Conservation (phyloP, 2,113 vertebrate species). For the Tychaedon coryphoeus region DNA sequence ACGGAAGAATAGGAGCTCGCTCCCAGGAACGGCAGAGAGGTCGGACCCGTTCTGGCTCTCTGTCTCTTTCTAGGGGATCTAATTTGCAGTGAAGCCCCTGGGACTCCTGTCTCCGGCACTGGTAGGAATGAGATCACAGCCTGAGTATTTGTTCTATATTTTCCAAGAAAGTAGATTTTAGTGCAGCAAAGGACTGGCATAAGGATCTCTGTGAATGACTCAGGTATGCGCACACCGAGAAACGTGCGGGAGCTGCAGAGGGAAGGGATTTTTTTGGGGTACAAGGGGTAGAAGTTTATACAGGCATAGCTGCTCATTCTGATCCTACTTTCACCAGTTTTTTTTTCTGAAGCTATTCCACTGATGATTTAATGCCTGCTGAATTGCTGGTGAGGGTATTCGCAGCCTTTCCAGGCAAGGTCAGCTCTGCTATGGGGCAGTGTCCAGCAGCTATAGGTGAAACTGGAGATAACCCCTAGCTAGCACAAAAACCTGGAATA, state of each 20-base stretch:
- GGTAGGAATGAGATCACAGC: constrained; percentile 49
- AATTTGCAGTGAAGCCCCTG: constrained; percentile 47
- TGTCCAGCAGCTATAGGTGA: neutral
- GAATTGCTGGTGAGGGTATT: neutral
- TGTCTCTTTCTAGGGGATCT: constrained; percentile 42
- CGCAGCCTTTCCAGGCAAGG: neutral
- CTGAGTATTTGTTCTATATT: neutral
- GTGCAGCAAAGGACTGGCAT: neutral
- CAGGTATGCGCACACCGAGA: neutral
- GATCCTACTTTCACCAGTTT: neutral
- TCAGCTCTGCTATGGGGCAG: neutral
- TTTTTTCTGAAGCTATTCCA: neutral
- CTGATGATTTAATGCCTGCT: neutral
- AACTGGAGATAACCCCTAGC: neutral
- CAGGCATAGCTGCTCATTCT: neutral
- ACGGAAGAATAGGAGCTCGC: neutral
- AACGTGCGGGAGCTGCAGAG: neutral
- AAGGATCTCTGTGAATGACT: neutral
- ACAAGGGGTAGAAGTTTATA: neutral
- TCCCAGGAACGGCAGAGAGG: constrained; percentile 31
- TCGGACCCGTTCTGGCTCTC: neutral
- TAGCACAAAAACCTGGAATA: neutral
- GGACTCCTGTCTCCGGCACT: constrained; percentile 10
- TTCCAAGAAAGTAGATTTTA: constrained; percentile 32
- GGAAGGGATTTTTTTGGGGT: neutral